Conservation (phyloP, 2,888 invertebrate genomes). For the Trachelus troglodyta region DNA sequence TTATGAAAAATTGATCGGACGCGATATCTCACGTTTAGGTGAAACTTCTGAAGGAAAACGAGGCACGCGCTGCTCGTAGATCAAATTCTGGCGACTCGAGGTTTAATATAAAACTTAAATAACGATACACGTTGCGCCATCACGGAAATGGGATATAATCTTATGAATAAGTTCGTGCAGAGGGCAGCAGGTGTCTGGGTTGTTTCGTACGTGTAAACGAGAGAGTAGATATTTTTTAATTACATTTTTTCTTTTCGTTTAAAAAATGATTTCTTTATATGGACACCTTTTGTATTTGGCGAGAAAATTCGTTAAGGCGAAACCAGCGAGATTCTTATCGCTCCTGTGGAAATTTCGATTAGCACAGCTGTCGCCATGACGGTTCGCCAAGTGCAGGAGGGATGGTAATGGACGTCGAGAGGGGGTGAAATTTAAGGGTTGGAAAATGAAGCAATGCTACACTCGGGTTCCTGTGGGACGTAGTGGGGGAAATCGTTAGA, state of each 20-base stretch:
- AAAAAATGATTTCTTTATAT: too few relatives aligned
- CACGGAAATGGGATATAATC: conserved; percentile 63
- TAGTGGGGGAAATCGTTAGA: neutral
- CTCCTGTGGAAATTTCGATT: neutral
- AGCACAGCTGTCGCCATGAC: neutral
- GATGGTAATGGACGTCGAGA: neutral
- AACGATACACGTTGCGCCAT: conserved; percentile 62
- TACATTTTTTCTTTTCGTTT: neutral
- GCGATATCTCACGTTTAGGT: conserved; percentile 64
- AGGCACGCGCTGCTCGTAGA: conserved; percentile 64
- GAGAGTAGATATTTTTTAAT: neutral
- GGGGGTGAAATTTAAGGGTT: neutral
- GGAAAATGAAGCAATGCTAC: neutral
- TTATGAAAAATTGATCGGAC: conserved; percentile 63
- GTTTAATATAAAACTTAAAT: conserved; percentile 66
- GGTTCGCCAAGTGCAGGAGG: neutral
- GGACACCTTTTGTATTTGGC: neutral
- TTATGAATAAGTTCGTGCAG: conserved; percentile 54
- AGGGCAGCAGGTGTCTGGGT: conserved; percentile 5
- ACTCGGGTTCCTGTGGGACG: too few relatives aligned
- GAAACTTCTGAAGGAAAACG: conserved; percentile 50
- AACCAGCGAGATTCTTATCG: neutral
- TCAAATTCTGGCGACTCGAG: conserved; percentile 54
- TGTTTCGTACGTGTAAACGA: neutral
- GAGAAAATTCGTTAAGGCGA: neutral